Conservation (phyloP, 2,113 vertebrate species). For the Esox niger region DNA sequence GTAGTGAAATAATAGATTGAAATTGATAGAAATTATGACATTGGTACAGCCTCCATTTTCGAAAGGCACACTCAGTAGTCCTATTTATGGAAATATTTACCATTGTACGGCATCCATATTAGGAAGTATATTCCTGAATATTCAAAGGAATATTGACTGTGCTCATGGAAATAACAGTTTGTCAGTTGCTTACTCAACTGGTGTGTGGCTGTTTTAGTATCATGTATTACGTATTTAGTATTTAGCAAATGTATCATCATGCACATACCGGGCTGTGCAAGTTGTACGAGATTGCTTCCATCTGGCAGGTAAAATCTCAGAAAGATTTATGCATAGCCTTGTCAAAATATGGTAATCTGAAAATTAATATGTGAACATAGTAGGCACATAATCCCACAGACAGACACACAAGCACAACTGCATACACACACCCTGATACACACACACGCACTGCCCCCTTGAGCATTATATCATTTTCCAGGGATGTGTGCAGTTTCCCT, state of each 20-base stretch:
- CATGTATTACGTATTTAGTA: too few species aligned
- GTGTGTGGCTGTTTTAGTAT: too few species aligned
- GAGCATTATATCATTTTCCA: slow-evolving; percentile 6
- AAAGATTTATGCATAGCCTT: slow-evolving; percentile 10
- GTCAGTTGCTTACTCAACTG: too few species aligned
- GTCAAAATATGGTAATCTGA: background rate
- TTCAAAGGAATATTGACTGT: too few species aligned
- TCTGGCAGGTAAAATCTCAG: slow-evolving; percentile 11
- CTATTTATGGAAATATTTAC: background rate
- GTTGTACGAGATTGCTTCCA: background rate
- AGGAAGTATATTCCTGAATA: background rate
- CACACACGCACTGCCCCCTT: background rate
- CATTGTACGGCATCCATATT: background rate
- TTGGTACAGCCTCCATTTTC: too few species aligned
- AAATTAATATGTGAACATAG: background rate
- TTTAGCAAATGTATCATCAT: background rate
- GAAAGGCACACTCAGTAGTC: background rate
- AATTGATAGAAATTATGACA: too few species aligned
- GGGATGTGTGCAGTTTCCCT: slow-evolving; percentile 53
- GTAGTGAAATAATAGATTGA: too few species aligned
- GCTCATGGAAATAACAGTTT: too few species aligned
- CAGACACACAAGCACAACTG: background rate
- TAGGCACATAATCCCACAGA: too few species aligned
- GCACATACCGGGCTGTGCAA: background rate
- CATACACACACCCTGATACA: background rate